These are phyloP conservation scores for Montipora sp. DNA, from an alignment of 64 coral and sea anemone genomes.

Conservation along the genomic window DNA sequence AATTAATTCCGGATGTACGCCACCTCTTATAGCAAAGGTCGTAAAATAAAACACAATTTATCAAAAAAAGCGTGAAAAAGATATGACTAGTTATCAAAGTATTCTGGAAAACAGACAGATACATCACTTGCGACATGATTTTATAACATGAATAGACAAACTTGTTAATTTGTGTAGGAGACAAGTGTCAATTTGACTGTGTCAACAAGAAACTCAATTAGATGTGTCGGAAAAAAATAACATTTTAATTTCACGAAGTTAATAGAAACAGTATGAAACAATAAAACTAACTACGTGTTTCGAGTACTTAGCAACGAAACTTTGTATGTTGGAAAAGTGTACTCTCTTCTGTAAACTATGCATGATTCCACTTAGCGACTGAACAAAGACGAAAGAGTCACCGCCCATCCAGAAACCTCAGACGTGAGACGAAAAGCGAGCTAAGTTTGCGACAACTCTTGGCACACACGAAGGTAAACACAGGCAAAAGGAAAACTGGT, in stretches of 20 bases:
- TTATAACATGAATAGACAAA: too few relatives aligned
- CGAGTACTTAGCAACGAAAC: constrained; percentile 29
- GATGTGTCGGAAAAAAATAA: not conserved
- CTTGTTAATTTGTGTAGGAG: constrained; percentile 12
- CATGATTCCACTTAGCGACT: not conserved
- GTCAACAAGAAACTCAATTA: constrained; percentile 46
- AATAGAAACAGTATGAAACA: not conserved
- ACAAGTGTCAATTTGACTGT: not conserved
- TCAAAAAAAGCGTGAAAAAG: too few relatives aligned
- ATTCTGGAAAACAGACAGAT: too few relatives aligned
- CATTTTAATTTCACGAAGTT: not conserved
- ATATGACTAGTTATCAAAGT: too few relatives aligned
- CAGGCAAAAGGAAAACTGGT: too few relatives aligned
- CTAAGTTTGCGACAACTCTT: not conserved
- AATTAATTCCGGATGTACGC: too few relatives aligned
- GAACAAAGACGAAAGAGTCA: not conserved
- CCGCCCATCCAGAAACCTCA: not conserved
- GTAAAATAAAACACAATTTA: too few relatives aligned
- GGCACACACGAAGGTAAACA: not conserved
- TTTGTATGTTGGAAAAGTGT: not conserved
- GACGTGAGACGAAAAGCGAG: too few relatives aligned
- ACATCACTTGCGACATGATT: too few relatives aligned
- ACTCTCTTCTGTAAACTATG: not conserved
- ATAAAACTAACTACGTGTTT: not conserved
- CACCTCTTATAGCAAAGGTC: too few relatives aligned